These are phyloP conservation scores for Notolepis coatsorum DNA, from an alignment of 2,797 vertebrate species.

Conservation along the genomic window DNA sequence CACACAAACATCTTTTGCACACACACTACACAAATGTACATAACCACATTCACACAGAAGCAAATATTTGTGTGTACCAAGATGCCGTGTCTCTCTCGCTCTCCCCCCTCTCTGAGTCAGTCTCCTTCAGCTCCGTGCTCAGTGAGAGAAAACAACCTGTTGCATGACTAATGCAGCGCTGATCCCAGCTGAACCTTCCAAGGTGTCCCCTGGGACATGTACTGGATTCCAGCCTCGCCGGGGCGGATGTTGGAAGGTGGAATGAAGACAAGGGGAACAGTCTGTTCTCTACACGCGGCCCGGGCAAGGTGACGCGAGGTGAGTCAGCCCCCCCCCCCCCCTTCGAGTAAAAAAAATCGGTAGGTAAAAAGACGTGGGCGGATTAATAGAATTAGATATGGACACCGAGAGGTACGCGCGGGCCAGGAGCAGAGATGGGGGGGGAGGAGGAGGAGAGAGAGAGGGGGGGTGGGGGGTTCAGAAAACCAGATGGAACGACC, in stretches of 20 bases:
- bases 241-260: conserved; percentile 79
- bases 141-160: conserved; percentile 71
- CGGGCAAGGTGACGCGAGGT: conserved; percentile 53
- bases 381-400: conserved; percentile 69
- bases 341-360: conserved; percentile 66
- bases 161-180: conserved; percentile 77
- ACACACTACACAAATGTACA: conserved; percentile 30
- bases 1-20: conserved; percentile 28
- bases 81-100: conserved; percentile 37
- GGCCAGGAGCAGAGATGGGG: conserved; percentile 7
- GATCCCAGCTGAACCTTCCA: conserved; percentile 66
- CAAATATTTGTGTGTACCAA: conserved; percentile 37
- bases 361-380: conserved; percentile 57
- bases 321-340: conserved; percentile 48
- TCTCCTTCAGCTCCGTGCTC: conserved; percentile 52
- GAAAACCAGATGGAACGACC: conserved; percentile 65
- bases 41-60: conserved; percentile 5
- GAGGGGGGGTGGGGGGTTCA: conserved; percentile 11
- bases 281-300: conserved; percentile 65
- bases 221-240: conserved; percentile 75
- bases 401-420: conserved; percentile 39
- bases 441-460: conserved; percentile 19
- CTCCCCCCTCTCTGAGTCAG: conserved; percentile 48
- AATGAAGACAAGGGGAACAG: conserved; percentile 77
- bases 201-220: conserved; percentile 74